Evolutionary conservation across 2,113 vertebrate genomes (phyloP), one percentile per base, ranked within the genome.

Genomic region (Ondatra zibethicus): DNA sequence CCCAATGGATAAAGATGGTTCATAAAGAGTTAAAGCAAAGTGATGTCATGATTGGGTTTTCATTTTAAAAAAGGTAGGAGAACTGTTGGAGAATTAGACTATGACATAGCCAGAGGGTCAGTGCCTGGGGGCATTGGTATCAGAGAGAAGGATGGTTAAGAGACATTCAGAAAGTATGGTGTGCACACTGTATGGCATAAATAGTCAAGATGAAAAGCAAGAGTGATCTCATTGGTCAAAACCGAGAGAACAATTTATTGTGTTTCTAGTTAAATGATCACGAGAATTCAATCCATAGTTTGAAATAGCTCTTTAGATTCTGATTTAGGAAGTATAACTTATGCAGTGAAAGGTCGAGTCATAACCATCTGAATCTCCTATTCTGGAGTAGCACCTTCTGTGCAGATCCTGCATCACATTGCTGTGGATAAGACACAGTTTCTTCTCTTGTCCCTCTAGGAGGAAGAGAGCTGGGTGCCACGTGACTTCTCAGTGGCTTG

Each of bases 381-480:
- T 87, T 90, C 50, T 42, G 25, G 75, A 81, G 81, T 29, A 63
- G 42, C 12, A 52, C 66, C 89, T 72, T 80, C 77, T 95, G 58
- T 42, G 39, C 88, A 81, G 85, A 92, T 4, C 55, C 66, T 70
- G 17, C 12, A 73, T 27, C 72, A 63, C 19, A 3, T 17, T 2
- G 14, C 33, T 39, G 68, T n/a, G n/a, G 68, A 70, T 55, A 73
- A 80, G 75, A 65, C 23, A 92, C 52, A 31, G 58, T 90, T 96
- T 55, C 9, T 89, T 76, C 1, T 2, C 42, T 65, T 88, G 13
- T 50, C 63, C 66, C 36, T 89, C 31, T 50, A 93, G 89, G 85
- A 70, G 39, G 82, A 93, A 63, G 86, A 66, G 92, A 94, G 58
- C 89, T 78, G 88, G 91, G 39, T 91, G 73, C 89, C 61, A 42